A percentile compares a stretch with the other conserved stretches of the same genome.
These are phyloP conservation scores for Synanthedon vespiformis DNA, from an alignment of 2,888 invertebrate species.

Conservation along the genomic window DNA sequence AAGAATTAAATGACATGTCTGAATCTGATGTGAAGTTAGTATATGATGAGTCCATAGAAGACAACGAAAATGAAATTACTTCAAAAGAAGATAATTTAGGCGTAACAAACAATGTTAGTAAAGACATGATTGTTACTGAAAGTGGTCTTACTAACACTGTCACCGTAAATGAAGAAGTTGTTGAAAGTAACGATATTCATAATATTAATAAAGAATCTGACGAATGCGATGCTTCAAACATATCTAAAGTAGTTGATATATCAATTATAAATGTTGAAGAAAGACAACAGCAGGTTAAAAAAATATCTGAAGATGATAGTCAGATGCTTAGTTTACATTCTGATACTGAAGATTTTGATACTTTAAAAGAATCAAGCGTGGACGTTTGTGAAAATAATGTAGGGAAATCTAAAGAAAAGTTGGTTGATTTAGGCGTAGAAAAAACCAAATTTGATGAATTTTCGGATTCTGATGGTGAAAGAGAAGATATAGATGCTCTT, in stretches of 20 bases:
- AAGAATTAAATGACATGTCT: conserved; percentile 5
- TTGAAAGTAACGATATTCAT: not conserved
- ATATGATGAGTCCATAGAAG: conserved; percentile 18
- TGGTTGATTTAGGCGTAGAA: not conserved
- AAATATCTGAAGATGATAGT: conserved; percentile 4
- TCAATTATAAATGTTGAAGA: not conserved
- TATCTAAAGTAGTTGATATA: not conserved
- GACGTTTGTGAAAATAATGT: conserved; percentile 1
- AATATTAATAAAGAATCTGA: not conserved
- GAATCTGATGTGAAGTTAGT: conserved; percentile 20
- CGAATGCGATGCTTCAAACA: not conserved
- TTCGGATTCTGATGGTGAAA: conserved; percentile 44
- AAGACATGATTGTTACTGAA: not conserved
- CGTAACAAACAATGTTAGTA: not conserved
- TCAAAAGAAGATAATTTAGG: too few relatives aligned
- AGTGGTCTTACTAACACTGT: not conserved
- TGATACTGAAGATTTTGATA: conserved; percentile 22
- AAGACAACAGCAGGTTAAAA: not conserved
- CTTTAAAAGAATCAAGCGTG: not conserved
- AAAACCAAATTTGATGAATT: conserved; percentile 23
- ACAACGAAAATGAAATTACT: not conserved
- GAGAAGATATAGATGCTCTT: conserved; percentile 46
- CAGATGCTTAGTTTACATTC: conserved; percentile 18
- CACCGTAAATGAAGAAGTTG: not conserved
- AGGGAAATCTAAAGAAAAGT: too few relatives aligned